A percentile compares a stretch with the other conserved stretches of the same genome.
Evolutionary conservation across 2,797 vertebrate genomes (phyloP).

Genomic region (Cirrhinus molitorella): DNA sequence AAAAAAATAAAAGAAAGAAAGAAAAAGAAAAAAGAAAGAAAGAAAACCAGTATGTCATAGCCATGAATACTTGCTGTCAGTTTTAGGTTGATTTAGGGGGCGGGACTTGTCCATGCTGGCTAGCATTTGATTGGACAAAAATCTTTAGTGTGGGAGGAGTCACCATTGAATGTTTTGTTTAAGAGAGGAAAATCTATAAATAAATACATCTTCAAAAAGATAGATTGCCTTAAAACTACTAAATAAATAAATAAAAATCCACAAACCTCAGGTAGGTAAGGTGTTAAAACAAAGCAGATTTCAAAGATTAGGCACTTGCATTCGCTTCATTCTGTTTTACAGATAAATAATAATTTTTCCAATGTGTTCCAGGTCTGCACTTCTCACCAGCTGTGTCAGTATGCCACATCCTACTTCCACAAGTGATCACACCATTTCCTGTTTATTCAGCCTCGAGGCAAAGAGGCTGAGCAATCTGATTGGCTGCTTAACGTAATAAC

Average conservation of each 20-base stretch:
- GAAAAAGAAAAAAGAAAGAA: no score
- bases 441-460: constrained; percentile 47
- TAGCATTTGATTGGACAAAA: constrained; percentile 1
- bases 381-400: constrained; percentile 35
- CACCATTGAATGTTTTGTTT: background rate
- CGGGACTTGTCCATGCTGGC: background rate
- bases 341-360: background rate
- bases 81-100: background rate
- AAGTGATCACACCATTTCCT: constrained; percentile 51
- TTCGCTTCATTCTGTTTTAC: constrained; percentile 13
- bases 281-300: background rate
- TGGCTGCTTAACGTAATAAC: constrained; percentile 62
- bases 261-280: background rate
- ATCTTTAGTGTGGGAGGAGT: background rate
- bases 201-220: no score
- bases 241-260: no score
- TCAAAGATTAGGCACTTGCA: background rate
- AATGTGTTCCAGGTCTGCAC: background rate
- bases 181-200: background rate
- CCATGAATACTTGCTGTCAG: no score
- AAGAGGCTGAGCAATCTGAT: constrained; percentile 51
- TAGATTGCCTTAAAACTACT: background rate
- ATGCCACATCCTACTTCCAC: constrained; percentile 34
- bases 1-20: no score
- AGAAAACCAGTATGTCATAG: no score